A percentile compares a stretch with the other conserved stretches of the same genome.
phyloP scores from a whole-genome alignment of 1,140 invertebrate species.

The Colletes gigas region DNA sequence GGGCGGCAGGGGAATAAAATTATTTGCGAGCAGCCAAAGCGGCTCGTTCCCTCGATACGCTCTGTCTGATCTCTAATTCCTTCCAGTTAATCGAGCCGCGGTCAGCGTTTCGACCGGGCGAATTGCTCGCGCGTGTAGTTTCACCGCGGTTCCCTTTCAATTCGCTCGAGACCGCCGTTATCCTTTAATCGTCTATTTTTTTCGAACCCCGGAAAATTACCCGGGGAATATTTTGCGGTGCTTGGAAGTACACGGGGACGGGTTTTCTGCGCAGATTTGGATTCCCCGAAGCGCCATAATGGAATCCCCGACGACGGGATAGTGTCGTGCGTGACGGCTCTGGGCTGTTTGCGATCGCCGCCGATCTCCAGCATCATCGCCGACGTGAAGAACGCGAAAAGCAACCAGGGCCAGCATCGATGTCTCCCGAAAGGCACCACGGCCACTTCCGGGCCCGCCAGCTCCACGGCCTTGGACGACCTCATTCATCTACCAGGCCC shows the following conservation, averaged over 20 bases:
- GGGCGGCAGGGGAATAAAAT: neutral
- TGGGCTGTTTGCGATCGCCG: constrained; percentile 73
- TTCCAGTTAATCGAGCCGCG: constrained; percentile 28
- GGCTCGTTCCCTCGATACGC: constrained; percentile 4
- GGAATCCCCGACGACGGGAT: constrained; percentile 73
- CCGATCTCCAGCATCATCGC: constrained; percentile 76
- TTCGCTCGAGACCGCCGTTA: neutral
- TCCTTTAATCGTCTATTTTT: neutral
- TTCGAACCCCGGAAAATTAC: neutral
- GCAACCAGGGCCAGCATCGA: constrained; percentile 70
- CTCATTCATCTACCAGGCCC: constrained; percentile 95
- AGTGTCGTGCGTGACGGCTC: constrained; percentile 78
- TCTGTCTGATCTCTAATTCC: constrained; percentile 12
- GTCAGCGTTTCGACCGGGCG: neutral
- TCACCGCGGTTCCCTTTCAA: neutral
- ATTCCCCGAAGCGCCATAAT: constrained; percentile 73
- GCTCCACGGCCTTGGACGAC: constrained; percentile 87
- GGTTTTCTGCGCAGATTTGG: constrained; percentile 69
- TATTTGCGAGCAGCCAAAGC: constrained; percentile 5
- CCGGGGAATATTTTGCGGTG: no score
- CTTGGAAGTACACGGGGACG: no score
- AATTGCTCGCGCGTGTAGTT: constrained; percentile 26
- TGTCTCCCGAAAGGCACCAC: constrained; percentile 67
- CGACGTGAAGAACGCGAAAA: constrained; percentile 75
- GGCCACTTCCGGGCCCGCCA: constrained; percentile 47